Evolutionary conservation across 2,797 vertebrate species (phyloP).

Genomic region (Peromyscus nudipes): DNA sequence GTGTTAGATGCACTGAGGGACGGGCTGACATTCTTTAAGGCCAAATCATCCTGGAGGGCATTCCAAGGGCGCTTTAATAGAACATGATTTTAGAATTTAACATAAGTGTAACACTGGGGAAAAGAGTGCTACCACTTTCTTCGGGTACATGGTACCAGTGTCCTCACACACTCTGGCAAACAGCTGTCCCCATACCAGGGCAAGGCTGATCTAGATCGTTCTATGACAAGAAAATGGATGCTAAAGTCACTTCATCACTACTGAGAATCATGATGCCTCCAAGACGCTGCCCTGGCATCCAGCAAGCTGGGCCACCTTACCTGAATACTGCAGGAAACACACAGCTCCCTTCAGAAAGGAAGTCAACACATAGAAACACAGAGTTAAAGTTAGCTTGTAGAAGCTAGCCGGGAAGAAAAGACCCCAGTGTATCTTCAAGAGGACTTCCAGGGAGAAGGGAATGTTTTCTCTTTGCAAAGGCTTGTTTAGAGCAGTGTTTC

Average conservation of each 20-base stretch:
- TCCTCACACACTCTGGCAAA: background rate
- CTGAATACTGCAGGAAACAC: background rate
- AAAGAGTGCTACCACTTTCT: background rate
- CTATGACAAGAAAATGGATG: background rate
- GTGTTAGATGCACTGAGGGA: background rate
- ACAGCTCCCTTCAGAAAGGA: background rate
- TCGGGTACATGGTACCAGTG: background rate
- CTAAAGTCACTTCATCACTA: background rate
- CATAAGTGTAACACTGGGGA: background rate
- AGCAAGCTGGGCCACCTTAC: background rate
- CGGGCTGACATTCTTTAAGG: background rate
- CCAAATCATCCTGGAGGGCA: background rate
- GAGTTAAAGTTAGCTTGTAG: background rate
- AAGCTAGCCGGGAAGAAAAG: background rate
- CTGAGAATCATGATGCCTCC: background rate
- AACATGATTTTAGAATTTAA: slow-evolving; percentile 7
- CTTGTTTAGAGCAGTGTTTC: slow-evolving; percentile 67
- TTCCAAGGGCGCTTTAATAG: background rate
- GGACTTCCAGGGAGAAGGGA: slow-evolving; percentile 19
- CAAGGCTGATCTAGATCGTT: background rate
- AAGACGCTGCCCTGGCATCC: background rate
- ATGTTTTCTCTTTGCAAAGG: slow-evolving; percentile 40
- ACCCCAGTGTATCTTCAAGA: slow-evolving; percentile 35
- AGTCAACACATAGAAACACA: background rate
- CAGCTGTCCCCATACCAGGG: background rate